Conservation (phyloP, 2,888 invertebrate genomes). For the Ornithoptera priamus region DNA sequence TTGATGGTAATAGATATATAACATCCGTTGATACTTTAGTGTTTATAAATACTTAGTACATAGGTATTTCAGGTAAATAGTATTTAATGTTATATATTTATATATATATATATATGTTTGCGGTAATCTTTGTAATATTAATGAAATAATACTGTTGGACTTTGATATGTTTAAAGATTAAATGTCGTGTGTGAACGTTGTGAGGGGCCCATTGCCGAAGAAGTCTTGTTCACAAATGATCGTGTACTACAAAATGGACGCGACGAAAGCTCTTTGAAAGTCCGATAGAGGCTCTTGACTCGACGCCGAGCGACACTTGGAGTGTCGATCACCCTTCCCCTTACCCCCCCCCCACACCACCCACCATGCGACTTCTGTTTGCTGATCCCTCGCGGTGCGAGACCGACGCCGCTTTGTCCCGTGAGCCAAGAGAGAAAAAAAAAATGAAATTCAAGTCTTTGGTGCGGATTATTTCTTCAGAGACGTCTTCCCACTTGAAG, state of each 20-base stretch:
- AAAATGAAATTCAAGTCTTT: conserved; percentile 7
- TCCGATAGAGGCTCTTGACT: conserved; percentile 6
- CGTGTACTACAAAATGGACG: conserved; percentile 7
- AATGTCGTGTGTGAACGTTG: background rate
- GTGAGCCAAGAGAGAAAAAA: background rate
- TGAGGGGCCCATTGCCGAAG: background rate
- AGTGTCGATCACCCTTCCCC: conserved; percentile 20
- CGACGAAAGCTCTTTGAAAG: conserved; percentile 4
- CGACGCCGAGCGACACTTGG: conserved; percentile 10
- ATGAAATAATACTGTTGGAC: background rate
- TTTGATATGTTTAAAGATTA: background rate
- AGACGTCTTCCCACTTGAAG: background rate
- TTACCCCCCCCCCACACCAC: too few relatives aligned
- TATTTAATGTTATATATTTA: too few relatives aligned
- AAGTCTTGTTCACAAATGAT: conserved; percentile 1
- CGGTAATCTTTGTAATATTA: too few relatives aligned
- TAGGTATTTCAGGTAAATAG: too few relatives aligned
- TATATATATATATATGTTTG: too few relatives aligned
- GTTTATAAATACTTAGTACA: too few relatives aligned
- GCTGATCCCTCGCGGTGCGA: conserved; percentile 12
- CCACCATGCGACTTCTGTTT: conserved; percentile 17
- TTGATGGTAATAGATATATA: too few relatives aligned
- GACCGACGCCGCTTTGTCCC: background rate
- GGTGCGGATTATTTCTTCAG: background rate
- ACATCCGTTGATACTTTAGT: too few relatives aligned